Base-by-base conservation (phyloP, 2,888 invertebrate species). In the Sinohyriopsis cumingii region DNA sequence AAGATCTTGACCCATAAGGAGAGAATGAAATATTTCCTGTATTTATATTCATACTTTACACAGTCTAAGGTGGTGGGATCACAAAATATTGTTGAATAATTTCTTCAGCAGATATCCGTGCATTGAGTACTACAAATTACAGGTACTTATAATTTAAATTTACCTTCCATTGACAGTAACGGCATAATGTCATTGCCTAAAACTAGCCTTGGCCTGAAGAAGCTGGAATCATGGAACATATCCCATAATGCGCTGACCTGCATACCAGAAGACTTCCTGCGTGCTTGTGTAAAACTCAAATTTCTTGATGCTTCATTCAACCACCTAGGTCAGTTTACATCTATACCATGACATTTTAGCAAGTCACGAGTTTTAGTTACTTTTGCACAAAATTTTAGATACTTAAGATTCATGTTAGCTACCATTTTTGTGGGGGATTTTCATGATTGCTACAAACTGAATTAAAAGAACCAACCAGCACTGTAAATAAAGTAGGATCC, bases 251-350 rank as follows among this genome's bases (percentile, higher is more conserved):
- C 76, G 18, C 76, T 88, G 22, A 68, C 70, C 24, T 63, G 63
- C 45, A 70, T 88, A 54, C 86, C 87, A 19, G 84, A 87, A 28
- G 56, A 75, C 2, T 87, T 86, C 70, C 71, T 88, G 25, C 64
- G 64, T 19, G 73, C 78, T 0, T 84, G 84, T 68, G 33, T 60
- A 22, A 80, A 78, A 64, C 75, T 88, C 61, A 86, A 86, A 63
- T 79, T 72, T 5, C 68, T 88, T 19, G 81, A 82, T 45, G 71
- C 82, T 25, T 78, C 80, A 19, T 81, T 82, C 72, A 88, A 88
- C 75, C 68, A 76, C 24, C 65, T 88, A 25, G 86, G 88, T 87
- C 71, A 66, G 81, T 68, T 57, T 22, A 7, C 19, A 56, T 7
- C 55, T 53, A 0, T 61, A 24, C n/a, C 20, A 12, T 25, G n/a